Base-by-base conservation (phyloP, 1,140 invertebrate genomes). In the Lepidostoma basale region DNA sequence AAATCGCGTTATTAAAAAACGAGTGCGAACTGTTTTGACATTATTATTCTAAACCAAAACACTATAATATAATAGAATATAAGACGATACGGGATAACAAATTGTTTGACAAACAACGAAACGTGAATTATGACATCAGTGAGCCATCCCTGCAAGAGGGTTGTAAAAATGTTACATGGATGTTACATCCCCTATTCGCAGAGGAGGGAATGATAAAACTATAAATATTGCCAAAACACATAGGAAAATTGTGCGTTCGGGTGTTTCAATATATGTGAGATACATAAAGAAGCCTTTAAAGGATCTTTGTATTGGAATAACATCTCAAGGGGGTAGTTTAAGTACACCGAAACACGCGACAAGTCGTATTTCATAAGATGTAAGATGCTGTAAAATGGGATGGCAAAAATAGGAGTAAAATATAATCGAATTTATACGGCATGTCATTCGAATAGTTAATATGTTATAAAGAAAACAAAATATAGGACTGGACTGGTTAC, bases 141-240 rank as follows among this genome's bases (percentile, higher is more conserved):
- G n/a, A 14, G 10, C 18, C 18, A 45, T 45, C 42, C 5, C 25
- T 56, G 28, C n/a, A 14, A 16, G n/a, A 9, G 52, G 12, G 25
- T 56, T 18, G 14, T 56, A 56, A 56, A 56, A 56, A 33, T 30
- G 52, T 30, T 9, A 56, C 26, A 4, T 20, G 16, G 25, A 26
- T 30, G 20, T 12, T 16, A 30, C 52, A 23, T n/a, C 52, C 39
- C 39, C 25, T 39, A n/a, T 22, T 40, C 8, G 14, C 25, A 28
- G 20, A 20, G 42, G 42, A 36, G 16, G 58, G 14, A 52, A 63
- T 69, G 67, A 69, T 63, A 69, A 69, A 69, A 69, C 67, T 69
- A 69, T 69, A 69, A 69, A 69, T 69, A 69, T 69, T 69, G 33
- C 60, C 45, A 33, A 54, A 54, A 44, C 59, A 62, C 42, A 59